These are phyloP conservation scores for Temnothorax ravouxi DNA, from an alignment of 2,888 invertebrate genomes.

Conservation along the genomic window DNA sequence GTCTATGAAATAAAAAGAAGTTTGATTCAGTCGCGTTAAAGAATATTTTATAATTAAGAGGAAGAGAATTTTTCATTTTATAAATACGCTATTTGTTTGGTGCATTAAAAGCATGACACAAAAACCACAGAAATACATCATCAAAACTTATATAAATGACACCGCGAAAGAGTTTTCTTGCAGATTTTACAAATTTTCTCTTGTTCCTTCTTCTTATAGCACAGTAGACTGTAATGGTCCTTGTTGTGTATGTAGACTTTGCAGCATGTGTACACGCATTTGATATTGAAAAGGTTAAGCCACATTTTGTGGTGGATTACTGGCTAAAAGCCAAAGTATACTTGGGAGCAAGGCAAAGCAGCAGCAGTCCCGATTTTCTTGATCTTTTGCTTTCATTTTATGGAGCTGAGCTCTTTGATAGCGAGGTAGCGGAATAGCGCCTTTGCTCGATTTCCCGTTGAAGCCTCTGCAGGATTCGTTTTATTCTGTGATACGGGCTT, in stretches of 20 bases:
- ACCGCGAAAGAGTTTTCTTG: not conserved
- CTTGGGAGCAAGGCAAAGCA: conserved; percentile 20
- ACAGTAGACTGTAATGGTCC: conserved; percentile 26
- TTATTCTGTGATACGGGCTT: conserved; percentile 24
- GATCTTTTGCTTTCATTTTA: conserved; percentile 26
- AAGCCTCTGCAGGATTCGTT: not conserved
- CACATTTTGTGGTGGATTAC: conserved; percentile 28
- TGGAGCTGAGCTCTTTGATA: conserved; percentile 28
- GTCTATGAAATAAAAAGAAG: not conserved
- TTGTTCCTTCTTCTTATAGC: conserved; percentile 11
- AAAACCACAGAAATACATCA: not conserved
- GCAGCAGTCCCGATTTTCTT: conserved; percentile 21
- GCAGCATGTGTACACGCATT: not conserved
- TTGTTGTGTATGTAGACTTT: not conserved
- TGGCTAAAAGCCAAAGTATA: conserved; percentile 38
- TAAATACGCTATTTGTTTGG: not conserved
- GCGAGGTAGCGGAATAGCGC: not conserved
- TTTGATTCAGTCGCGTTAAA: not conserved
- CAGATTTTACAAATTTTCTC: conserved; percentile 21
- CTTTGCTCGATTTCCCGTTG: conserved; percentile 14
- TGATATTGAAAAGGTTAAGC: conserved; percentile 47
- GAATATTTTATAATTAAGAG: not conserved
- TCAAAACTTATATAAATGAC: not conserved
- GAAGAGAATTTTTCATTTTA: not conserved
- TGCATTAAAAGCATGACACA: not conserved